A percentile compares a stretch with the other conserved stretches of the same genome.
These are phyloP conservation scores for Cerastis leucographa DNA, from an alignment of 2,888 invertebrate genomes.

Conservation along the genomic window DNA sequence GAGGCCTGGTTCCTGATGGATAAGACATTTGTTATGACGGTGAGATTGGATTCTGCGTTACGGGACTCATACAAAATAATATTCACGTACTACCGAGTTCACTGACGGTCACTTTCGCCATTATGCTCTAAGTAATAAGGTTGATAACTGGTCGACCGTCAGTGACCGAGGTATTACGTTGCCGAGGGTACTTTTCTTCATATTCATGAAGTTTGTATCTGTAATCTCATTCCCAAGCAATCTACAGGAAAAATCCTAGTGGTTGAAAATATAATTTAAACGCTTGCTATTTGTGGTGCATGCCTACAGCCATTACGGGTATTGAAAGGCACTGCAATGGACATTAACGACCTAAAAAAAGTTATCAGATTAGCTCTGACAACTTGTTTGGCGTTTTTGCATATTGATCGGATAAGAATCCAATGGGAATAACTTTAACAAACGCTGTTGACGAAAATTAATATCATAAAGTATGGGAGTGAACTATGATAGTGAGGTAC, in stretches of 20 bases:
- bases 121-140: too few relatives aligned
- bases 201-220: background rate
- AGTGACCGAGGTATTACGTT: background rate
- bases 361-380: background rate
- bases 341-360: constrained; percentile 6
- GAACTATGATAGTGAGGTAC: constrained; percentile 6
- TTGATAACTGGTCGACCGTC: too few relatives aligned
- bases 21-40: background rate
- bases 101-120: too few relatives aligned
- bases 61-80: background rate
- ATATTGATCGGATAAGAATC: constrained; percentile 7
- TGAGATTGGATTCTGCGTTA: constrained; percentile 3
- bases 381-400: background rate
- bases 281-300: background rate
- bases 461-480: background rate
- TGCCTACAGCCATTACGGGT: background rate
- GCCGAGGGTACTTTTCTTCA: background rate
- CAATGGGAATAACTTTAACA: background rate
- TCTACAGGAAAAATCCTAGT: background rate
- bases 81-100: too few relatives aligned
- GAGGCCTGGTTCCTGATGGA: background rate
- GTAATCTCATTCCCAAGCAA: background rate
- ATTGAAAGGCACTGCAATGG: constrained; percentile 4
- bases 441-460: background rate
- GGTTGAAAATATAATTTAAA: background rate